phyloP scores from a whole-genome alignment of 2,113 vertebrate genomes.

The Fregetta grallaria region DNA sequence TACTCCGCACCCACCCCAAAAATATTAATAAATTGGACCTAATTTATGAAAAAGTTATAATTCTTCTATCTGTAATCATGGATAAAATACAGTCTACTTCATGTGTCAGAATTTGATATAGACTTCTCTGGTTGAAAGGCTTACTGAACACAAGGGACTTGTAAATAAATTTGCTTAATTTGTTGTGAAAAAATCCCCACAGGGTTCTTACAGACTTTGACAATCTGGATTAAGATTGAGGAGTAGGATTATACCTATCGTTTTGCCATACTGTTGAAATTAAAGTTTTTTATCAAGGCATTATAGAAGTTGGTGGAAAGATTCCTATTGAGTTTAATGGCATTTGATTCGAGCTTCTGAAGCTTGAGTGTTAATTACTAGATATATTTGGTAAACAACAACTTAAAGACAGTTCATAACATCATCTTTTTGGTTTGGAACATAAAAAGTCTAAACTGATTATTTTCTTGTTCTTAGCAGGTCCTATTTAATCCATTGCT shows the following conservation, averaged over 20 bases:
- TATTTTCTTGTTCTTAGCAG: not conserved
- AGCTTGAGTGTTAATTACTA: not conserved
- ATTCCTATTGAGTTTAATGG: not conserved
- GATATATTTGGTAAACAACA: not conserved
- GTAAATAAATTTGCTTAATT: not conserved
- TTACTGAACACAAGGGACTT: not conserved
- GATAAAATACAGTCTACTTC: not conserved
- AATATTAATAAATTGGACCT: not conserved
- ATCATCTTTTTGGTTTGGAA: not conserved
- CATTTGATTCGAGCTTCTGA: not conserved
- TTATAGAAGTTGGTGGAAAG: not conserved
- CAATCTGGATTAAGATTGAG: accelerated
- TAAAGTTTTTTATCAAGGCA: not conserved
- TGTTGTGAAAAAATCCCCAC: accelerated
- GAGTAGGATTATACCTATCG: not conserved
- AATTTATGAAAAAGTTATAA: not conserved
- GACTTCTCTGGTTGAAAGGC: not conserved
- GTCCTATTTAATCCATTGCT: not conserved
- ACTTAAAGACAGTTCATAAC: not conserved
- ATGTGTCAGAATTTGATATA: not conserved
- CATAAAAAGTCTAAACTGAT: not conserved
- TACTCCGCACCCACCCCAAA: not conserved
- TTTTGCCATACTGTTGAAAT: not conserved
- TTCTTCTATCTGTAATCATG: not conserved
- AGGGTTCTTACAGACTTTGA: not conserved